Conservation (phyloP, 1,140 invertebrate species). For the Parapsyche elsis region DNA sequence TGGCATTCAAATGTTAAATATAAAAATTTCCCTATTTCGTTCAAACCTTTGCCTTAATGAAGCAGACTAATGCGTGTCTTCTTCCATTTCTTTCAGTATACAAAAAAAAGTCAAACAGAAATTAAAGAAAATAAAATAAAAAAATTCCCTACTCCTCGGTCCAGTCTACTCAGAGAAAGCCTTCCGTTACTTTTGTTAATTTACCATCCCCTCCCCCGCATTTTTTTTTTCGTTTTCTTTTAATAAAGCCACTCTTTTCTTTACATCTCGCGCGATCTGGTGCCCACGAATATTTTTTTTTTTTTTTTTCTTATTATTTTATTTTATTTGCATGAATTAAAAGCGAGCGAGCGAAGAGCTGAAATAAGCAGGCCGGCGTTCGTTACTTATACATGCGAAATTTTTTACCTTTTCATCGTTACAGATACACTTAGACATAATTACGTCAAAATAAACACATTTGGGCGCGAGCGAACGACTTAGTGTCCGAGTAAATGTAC, state of each 20-base stretch:
- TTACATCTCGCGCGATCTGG: slow-evolving; percentile 14
- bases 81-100: slow-evolving; percentile 3
- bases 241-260: slow-evolving; percentile 29
- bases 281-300: neutral
- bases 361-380: neutral
- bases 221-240: slow-evolving; percentile 33
- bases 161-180: slow-evolving; percentile 10
- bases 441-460: no score
- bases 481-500: no score
- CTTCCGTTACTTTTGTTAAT: slow-evolving; percentile 27
- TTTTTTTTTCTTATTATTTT: neutral
- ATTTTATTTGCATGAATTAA: slow-evolving; percentile 5
- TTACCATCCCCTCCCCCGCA: slow-evolving; percentile 4
- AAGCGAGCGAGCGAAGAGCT: neutral
- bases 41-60: slow-evolving; percentile 33
- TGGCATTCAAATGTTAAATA: neutral
- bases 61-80: slow-evolving; percentile 35
- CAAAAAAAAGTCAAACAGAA: slow-evolving; percentile 2
- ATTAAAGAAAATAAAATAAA: neutral
- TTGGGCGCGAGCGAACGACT: no score
- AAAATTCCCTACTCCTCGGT: neutral
- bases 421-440: no score
- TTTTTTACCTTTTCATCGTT: no score
- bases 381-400: no score
- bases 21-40: slow-evolving; percentile 24